Evolutionary conservation across 2,888 invertebrate species (phyloP).

Genomic region (Hanleya hanleyi): DNA sequence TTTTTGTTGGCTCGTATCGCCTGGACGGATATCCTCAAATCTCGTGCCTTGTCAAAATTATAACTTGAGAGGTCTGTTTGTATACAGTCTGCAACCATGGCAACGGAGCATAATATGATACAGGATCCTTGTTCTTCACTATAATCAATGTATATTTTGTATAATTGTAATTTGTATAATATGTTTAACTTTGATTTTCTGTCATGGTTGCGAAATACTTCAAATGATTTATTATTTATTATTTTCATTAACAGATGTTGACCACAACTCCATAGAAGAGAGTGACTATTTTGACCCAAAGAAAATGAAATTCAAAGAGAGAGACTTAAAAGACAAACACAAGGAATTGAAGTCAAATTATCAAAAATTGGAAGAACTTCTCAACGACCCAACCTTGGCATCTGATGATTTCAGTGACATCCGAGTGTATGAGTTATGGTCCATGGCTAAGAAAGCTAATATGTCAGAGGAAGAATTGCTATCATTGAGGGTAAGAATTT

Average conservation of each 20-base stretch:
- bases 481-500: conserved; percentile 81
- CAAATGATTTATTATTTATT: no score
- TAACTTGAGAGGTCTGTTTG: no score
- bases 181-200: no score
- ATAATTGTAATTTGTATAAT: no score
- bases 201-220: no score
- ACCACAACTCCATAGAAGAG: neutral
- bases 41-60: no score
- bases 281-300: neutral
- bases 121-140: no score
- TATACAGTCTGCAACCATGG: no score
- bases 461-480: conserved; percentile 88
- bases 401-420: conserved; percentile 84
- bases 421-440: conserved; percentile 92
- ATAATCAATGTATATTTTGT: no score
- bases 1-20: no score
- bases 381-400: conserved; percentile 82
- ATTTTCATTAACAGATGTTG: neutral
- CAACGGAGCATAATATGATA: no score
- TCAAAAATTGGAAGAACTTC: conserved; percentile 83
- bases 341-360: conserved; percentile 80
- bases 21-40: no score
- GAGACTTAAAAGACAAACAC: conserved; percentile 41
- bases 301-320: conserved; percentile 25
- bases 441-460: conserved; percentile 84